Conservation (phyloP, 2,113 vertebrate species). For the Protomyctophum bolini region DNA sequence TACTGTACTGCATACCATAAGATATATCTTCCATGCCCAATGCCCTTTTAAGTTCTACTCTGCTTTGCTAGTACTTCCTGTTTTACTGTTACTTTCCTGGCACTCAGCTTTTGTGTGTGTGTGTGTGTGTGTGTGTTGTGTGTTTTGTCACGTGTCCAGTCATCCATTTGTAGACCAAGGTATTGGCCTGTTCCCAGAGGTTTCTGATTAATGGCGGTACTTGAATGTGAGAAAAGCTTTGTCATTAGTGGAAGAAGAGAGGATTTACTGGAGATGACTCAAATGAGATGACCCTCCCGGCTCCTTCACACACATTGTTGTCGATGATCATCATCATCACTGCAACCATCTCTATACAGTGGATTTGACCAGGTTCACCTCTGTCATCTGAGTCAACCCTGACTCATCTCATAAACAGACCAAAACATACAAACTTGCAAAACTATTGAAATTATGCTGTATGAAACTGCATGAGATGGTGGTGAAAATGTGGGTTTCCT, state of each 20-base stretch:
- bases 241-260: slow-evolving; percentile 2
- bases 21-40: neutral
- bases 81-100: slow-evolving; percentile 1
- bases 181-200: slow-evolving; percentile 7
- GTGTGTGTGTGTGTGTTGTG: neutral
- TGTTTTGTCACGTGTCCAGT: neutral
- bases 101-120: neutral
- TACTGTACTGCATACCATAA: no score
- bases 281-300: neutral
- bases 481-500: slow-evolving; percentile 60
- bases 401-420: slow-evolving; percentile 4
- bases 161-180: slow-evolving; percentile 32
- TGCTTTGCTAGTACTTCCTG: neutral
- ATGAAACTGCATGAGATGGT: slow-evolving; percentile 10
- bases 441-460: neutral
- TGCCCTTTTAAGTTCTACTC: neutral
- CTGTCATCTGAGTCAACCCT: neutral
- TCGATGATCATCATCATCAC: neutral
- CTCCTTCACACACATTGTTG: neutral
- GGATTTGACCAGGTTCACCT: neutral
- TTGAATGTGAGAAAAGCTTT: slow-evolving; percentile 2
- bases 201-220: neutral
- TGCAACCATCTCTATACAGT: neutral
- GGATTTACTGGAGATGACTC: neutral
- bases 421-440: neutral